Evolutionary conservation across 2,113 vertebrate species (phyloP), one percentile per base, ranked within the genome.

Genomic region (Podilymbus podiceps): DNA sequence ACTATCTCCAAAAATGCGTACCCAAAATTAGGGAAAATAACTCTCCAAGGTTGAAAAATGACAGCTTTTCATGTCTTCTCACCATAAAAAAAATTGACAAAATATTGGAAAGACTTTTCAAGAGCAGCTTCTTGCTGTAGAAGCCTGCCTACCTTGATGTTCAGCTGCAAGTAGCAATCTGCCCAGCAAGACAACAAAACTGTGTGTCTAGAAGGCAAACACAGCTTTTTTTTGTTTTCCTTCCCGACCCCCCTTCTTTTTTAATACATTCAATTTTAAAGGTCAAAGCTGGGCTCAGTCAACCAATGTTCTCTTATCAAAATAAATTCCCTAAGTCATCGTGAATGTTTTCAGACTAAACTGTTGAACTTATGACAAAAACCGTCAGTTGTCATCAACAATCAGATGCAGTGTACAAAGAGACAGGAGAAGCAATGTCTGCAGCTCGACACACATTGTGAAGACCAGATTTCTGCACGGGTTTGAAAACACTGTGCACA

Each of bases 301-400:
- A 86, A 66, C 46, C 74, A 75, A 55, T 35, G 40, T 85, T 64
- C 30, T 71, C 72, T 91, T 82, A 78, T 88, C 92, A 95, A 96
- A 94, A 95, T 86, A 82, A 90, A 95, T 85, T 84, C 46, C 53
- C 46, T 73, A 94, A 91, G 72, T 86, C 75, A 78, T 33, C 55
- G 42, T 83, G 85, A 97, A 89, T 86, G 72, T 79, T 94, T 85
- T 84, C 84, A 88, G 88, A 93, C 76, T 81, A 83, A 90, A 93
- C 53, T 90, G 64, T 71, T 95, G 76, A 96, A 96, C 59, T 88
- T 90, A 49, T 25, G 68, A 95, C 94, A 91, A 91, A 93, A 95
- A 96, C 87, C 85, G 90, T 96, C 96, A 95, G 69, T 95, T 96
- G 85, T 90, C 91, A 96, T 93, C 76, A 91, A 12, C 76, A 75